Base-by-base conservation (phyloP, 2,113 vertebrate species). In the Brachirus orientalis region DNA sequence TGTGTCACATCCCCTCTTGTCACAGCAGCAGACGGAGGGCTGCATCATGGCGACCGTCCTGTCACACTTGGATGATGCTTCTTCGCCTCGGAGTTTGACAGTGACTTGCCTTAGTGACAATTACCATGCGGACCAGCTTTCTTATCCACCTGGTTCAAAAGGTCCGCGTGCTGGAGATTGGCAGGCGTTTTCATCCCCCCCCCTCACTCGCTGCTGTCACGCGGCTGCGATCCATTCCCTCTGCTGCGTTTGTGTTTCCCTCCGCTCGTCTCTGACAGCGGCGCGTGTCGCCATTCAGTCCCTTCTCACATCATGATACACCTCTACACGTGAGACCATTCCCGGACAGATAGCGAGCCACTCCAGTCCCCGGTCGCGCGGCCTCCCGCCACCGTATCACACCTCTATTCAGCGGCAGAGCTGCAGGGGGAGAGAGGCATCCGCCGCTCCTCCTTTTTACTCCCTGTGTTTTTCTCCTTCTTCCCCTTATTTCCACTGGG, bases 401-500 rank as follows among this genome's bases (percentile, higher is more conserved):
- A 72, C 69, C 83, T 82, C 64, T 48, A 72, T 77, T 70, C 86
- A 83, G 73, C 69, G 70, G n/a, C n/a, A n/a, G n/a, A n/a, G n/a
- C n/a, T n/a, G n/a, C n/a, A n/a, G 72, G 72, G 17, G 13, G 35
- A 77, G 47, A 51, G 72, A 73, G 83, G 69, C 72, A 69, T 81
- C 40, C 59, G 3, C 14, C 46, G 69, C 63, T 61, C 61, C 79
- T 80, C 62, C 75, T 66, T 79, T 85, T 80, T 13, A 70, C 80
- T 84, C 64, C 53, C 73, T 77, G 58, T 82, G 74, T 80, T 80
- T 77, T 68, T 72, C 88, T 90, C 83, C 87, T 73, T 86, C 83
- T 88, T 88, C 81, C 72, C 69, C 85, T 90, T 89, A 92, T 93
- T 90, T 94, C 92, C 93, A 91, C 89, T 76, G 92, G 92, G 92